Conservation (phyloP, 1,140 invertebrate species). For the Stenopsyche tienmushanensis region DNA sequence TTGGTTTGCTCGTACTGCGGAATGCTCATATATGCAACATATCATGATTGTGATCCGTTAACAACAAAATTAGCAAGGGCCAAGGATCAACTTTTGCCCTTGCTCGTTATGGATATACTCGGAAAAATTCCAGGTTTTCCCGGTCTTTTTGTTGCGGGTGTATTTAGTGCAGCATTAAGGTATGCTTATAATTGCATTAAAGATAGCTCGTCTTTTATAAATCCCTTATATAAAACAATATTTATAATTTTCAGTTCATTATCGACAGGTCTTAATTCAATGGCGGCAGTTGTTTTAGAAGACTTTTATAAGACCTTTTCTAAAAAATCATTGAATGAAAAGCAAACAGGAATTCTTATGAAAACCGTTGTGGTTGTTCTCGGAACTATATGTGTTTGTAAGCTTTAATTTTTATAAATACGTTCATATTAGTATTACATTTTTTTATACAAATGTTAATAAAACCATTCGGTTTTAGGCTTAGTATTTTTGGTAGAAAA, state of each 20-base stretch:
- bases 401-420: no score
- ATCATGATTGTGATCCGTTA: slow-evolving; percentile 81
- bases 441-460: neutral
- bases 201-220: neutral
- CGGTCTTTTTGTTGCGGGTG: slow-evolving; percentile 74
- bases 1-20: slow-evolving; percentile 68
- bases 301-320: slow-evolving; percentile 71
- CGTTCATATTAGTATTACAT: neutral
- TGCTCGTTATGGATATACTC: slow-evolving; percentile 74
- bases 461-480: slow-evolving; percentile 37
- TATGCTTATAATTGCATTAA: slow-evolving; percentile 41
- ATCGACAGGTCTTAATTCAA: slow-evolving; percentile 87
- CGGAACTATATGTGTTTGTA: slow-evolving; percentile 63
- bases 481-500: slow-evolving; percentile 66
- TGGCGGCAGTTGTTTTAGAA: slow-evolving; percentile 86
- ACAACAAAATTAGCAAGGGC: slow-evolving; percentile 62
- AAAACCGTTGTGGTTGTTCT: slow-evolving; percentile 69
- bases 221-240: neutral
- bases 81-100: slow-evolving; percentile 67
- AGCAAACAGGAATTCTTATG: slow-evolving; percentile 64
- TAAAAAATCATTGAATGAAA: slow-evolving; percentile 62
- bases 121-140: slow-evolving; percentile 67
- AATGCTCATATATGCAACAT: slow-evolving; percentile 78
- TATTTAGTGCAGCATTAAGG: slow-evolving; percentile 80
- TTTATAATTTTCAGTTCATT: slow-evolving; percentile 65